Percentiles rank a stretch among this genome's conserved stretches.
These are phyloP conservation scores for Phyllotis vaccarum DNA, from an alignment of 2,797 vertebrate species.

Conservation along the genomic window DNA sequence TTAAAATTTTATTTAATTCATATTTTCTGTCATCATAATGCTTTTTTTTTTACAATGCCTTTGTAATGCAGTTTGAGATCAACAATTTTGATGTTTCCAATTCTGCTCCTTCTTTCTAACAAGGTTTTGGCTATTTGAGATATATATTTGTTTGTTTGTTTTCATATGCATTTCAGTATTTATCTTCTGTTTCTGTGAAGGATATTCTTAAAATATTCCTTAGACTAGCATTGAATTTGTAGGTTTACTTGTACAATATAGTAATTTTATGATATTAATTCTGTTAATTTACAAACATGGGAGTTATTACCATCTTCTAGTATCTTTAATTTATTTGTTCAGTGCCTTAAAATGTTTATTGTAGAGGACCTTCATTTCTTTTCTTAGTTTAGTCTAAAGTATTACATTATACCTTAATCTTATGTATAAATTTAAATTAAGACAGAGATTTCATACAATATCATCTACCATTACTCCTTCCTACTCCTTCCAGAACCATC, in stretches of 20 bases:
- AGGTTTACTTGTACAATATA: neutral
- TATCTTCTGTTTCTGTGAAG: neutral
- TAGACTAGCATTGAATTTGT: neutral
- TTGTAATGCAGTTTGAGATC: neutral
- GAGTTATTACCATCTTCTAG: neutral
- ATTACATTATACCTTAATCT: too few relatives aligned
- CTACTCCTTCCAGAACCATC: neutral
- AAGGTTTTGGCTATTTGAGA: neutral
- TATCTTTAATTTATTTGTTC: neutral
- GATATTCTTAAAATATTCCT: neutral
- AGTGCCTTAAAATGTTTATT: neutral
- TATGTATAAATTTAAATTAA: neutral
- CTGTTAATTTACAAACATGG: neutral
- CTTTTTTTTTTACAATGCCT: neutral
- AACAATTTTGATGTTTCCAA: neutral
- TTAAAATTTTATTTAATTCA: neutral
- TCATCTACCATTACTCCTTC: neutral
- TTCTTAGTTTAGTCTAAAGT: neutral
- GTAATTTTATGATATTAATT: neutral
- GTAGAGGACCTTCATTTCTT: neutral
- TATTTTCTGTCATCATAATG: neutral
- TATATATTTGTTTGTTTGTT: neutral
- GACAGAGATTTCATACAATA: neutral
- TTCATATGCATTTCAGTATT: neutral
- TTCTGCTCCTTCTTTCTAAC: too few relatives aligned